Evolutionary conservation across 2,888 invertebrate species (phyloP).

Genomic region (Nymphalis polychloros): DNA sequence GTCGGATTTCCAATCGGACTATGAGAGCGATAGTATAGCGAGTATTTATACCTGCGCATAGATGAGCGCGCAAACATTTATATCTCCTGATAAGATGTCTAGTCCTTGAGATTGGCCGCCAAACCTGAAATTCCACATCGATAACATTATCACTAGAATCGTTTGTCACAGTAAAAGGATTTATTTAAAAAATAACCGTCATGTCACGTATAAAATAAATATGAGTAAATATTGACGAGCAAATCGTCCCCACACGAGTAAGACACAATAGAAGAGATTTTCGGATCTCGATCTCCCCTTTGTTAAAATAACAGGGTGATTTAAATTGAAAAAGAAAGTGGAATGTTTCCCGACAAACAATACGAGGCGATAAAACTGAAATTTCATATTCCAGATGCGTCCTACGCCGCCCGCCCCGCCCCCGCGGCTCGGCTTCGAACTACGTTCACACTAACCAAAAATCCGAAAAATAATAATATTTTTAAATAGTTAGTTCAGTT

Average conservation of each 20-base stretch:
- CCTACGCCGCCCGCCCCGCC: slow-evolving; percentile 5
- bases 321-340: slow-evolving; percentile 37
- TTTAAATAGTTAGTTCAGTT: background rate
- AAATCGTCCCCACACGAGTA: background rate
- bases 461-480: background rate
- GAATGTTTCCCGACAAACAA: slow-evolving; percentile 32
- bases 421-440: background rate
- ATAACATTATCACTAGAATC: too few relatives aligned
- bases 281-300: slow-evolving; percentile 21
- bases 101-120: too few relatives aligned
- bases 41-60: too few relatives aligned
- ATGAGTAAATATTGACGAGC: slow-evolving; percentile 8
- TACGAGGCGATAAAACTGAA: slow-evolving; percentile 36
- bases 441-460: slow-evolving; percentile 2
- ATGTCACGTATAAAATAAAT: slow-evolving; percentile 1
- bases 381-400: slow-evolving; percentile 38
- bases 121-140: too few relatives aligned
- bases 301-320: slow-evolving; percentile 27
- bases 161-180: background rate
- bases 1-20: too few relatives aligned
- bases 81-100: too few relatives aligned
- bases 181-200: background rate
- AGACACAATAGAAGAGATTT: slow-evolving; percentile 15
- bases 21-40: too few relatives aligned
- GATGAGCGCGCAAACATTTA: too few relatives aligned